Conservation (phyloP, 2,888 invertebrate genomes). For the Teleogryllus oceanicus region DNA sequence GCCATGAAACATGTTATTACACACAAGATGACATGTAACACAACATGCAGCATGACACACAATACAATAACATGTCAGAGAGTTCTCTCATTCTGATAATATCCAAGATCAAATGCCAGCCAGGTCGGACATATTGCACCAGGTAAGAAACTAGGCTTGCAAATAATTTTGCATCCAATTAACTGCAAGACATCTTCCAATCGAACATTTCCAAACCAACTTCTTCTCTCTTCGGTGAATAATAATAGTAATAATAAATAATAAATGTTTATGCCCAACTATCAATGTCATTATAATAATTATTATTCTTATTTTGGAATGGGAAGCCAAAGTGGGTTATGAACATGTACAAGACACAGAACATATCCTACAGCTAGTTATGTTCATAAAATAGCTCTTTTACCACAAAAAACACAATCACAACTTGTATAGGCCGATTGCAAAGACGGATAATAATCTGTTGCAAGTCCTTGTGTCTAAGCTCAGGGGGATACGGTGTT, state of each 20-base stretch:
- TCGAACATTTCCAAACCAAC: not conserved
- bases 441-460: constrained; percentile 28
- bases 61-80: not conserved
- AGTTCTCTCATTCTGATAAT: not conserved
- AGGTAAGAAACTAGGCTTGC: not conserved
- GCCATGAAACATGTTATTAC: no score
- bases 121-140: not conserved
- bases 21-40: no score
- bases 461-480: not conserved
- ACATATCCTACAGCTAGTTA: constrained; percentile 24
- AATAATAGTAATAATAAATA: constrained; percentile 10
- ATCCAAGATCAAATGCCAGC: not conserved
- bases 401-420: not conserved
- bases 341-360: not conserved
- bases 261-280: not conserved
- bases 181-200: no score
- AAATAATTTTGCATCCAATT: no score
- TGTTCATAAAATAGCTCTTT: not conserved
- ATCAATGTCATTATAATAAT: not conserved
- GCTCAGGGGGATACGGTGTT: not conserved
- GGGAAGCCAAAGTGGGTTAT: constrained; percentile 22
- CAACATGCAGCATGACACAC: not conserved
- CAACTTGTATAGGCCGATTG: constrained; percentile 29
- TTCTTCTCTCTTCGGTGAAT: constrained; percentile 11
- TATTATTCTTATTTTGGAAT: constrained; percentile 19